These are phyloP conservation scores for Sanderia malayensis DNA, from an alignment of 30 jellyfish, hydroid and myxozoan species.

Conservation along the genomic window DNA sequence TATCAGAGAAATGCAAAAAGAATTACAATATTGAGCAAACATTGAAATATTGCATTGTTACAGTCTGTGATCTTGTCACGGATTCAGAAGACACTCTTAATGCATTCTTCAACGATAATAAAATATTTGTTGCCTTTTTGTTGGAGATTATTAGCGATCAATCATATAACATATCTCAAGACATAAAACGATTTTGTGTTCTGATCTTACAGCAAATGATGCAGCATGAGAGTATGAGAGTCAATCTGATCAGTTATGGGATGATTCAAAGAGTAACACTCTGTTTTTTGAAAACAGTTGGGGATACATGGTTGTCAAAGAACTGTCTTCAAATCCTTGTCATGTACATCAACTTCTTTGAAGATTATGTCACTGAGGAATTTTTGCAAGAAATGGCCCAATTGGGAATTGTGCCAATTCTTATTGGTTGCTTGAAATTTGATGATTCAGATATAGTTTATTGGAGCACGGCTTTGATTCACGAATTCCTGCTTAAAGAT, in stretches of 20 bases:
- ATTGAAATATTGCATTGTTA: conserved; percentile 44
- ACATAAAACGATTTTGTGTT: conserved; percentile 52
- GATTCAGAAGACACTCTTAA: conserved; percentile 26
- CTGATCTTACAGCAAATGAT: conserved; percentile 62
- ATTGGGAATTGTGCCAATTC: conserved; percentile 57
- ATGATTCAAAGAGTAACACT: conserved; percentile 48
- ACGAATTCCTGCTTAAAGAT: conserved; percentile 70
- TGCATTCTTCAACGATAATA: conserved; percentile 39
- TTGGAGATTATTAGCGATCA: conserved; percentile 69
- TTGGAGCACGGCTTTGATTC: conserved; percentile 77
- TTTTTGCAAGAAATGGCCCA: conserved; percentile 89
- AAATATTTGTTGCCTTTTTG: conserved; percentile 45
- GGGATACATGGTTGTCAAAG: conserved; percentile 75
- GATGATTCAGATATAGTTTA: conserved; percentile 82
- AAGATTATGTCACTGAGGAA: conserved; percentile 67
- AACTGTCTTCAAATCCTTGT: conserved; percentile 80
- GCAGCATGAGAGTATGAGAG: conserved; percentile 54
- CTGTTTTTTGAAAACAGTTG: conserved; percentile 61
- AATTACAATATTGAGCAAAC: conserved; percentile 49
- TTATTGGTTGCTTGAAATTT: conserved; percentile 79
- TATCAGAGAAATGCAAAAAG: conserved; percentile 42
- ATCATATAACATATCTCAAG: conserved; percentile 48
- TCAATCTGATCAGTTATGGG: conserved; percentile 68
- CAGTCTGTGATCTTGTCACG: conserved; percentile 52
- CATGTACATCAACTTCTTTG: conserved; percentile 60